Evolutionary conservation across 2,888 invertebrate species (phyloP).

Genomic region (Leptothorax acervorum): DNA sequence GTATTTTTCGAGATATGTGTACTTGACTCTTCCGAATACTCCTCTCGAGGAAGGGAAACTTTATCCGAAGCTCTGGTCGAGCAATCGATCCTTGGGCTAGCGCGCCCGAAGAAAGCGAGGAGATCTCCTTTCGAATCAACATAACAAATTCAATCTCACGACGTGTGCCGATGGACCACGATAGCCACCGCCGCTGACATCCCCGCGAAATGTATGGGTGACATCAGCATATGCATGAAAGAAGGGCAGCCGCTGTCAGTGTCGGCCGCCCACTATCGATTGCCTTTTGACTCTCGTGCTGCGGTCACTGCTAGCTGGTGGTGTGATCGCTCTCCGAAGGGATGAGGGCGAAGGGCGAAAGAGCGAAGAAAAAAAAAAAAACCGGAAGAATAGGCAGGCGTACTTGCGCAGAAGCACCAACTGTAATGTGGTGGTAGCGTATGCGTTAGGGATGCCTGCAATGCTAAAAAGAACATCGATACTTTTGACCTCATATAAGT

Average conservation of each 20-base stretch:
- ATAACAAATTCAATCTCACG: conserved; percentile 78
- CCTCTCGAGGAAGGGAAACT: conserved; percentile 33
- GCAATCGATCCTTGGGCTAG: conserved; percentile 41
- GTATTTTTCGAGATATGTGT: conserved; percentile 11
- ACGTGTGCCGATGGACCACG: conserved; percentile 70
- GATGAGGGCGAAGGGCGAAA: conserved; percentile 52
- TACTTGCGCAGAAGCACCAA: conserved; percentile 27
- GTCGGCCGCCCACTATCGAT: conserved; percentile 78
- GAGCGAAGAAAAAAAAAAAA: conserved; percentile 37
- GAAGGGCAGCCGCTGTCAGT: conserved; percentile 77
- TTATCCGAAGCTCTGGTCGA: conserved; percentile 36
- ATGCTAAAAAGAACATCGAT: conserved; percentile 4
- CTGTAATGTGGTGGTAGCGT: background rate
- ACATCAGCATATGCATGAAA: conserved; percentile 83
- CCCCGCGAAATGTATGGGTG: conserved; percentile 74
- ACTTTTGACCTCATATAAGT: background rate
- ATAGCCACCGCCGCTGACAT: conserved; percentile 60
- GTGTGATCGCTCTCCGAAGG: conserved; percentile 56
- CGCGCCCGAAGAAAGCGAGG: conserved; percentile 56
- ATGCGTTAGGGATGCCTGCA: background rate
- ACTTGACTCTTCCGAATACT: conserved; percentile 6
- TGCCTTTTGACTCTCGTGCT: conserved; percentile 72
- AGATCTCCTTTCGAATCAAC: conserved; percentile 70
- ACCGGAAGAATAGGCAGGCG: conserved; percentile 34
- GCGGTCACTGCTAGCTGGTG: conserved; percentile 51